These are phyloP conservation scores for Graptemys geographica DNA, from an alignment of 2,797 vertebrate species.

Conservation along the genomic window DNA sequence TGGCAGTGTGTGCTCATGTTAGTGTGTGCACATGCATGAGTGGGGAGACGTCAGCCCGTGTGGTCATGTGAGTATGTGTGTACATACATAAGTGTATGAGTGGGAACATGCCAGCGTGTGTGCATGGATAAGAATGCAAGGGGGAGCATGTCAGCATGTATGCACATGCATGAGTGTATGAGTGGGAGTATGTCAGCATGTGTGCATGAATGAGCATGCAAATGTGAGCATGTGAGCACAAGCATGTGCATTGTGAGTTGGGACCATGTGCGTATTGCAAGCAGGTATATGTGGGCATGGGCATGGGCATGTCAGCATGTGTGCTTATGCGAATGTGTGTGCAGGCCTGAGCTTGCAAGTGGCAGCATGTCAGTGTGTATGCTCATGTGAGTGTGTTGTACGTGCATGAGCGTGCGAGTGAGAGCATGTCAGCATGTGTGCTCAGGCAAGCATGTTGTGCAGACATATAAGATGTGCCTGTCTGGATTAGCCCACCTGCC, in stretches of 20 bases:
- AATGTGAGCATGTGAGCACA: neutral
- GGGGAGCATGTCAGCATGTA: neutral
- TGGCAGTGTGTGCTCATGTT: too few species aligned
- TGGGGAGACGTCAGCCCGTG: neutral
- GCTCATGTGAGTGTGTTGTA: neutral
- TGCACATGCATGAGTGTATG: too few species aligned
- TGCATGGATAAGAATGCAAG: neutral
- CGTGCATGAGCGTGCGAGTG: neutral
- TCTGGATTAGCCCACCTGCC: neutral
- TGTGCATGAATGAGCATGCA: neutral
- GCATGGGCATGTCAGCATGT: neutral
- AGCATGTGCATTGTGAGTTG: too few species aligned
- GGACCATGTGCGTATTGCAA: neutral
- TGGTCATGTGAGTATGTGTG: neutral
- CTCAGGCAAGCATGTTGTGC: neutral
- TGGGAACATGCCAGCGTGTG: neutral
- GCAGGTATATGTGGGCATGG: neutral
- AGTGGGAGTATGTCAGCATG: neutral
- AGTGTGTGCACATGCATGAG: neutral
- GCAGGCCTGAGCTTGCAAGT: neutral
- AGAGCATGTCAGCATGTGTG: neutral
- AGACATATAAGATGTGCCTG: neutral
- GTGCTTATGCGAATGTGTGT: neutral
- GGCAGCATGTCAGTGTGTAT: neutral
- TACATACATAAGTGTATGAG: neutral